Conservation (phyloP, 2,113 vertebrate species). For the Zingel zingel region DNA sequence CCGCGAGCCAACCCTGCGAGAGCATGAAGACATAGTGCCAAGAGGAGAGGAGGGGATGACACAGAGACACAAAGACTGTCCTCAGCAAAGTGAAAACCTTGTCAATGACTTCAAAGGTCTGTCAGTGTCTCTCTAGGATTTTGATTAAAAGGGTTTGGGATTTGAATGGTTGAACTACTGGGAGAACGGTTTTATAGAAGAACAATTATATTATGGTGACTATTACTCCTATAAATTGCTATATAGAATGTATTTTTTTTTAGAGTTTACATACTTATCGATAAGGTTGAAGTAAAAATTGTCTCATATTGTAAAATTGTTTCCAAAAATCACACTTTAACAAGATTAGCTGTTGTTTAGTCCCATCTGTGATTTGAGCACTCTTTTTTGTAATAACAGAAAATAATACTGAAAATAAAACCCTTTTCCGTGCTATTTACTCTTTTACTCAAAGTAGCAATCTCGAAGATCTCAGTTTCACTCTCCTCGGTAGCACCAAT, state of each 20-base stretch:
- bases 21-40: slow-evolving; percentile 46
- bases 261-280: not conserved
- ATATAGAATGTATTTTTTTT: not conserved
- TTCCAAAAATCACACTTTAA: not conserved
- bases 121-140: slow-evolving; percentile 38
- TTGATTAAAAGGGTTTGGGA: slow-evolving; percentile 34
- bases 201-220: not conserved
- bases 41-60: slow-evolving; percentile 44
- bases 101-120: slow-evolving; percentile 56
- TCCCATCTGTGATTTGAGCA: not conserved
- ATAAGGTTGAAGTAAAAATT: not conserved
- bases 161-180: slow-evolving; percentile 24
- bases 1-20: slow-evolving; percentile 51
- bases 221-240: not conserved
- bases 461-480: no score
- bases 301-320: not conserved
- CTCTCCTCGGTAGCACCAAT: no score
- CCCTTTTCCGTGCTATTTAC: no score
- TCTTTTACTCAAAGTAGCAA: no score
- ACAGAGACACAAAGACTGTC: slow-evolving; percentile 33
- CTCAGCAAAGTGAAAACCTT: slow-evolving; percentile 43
- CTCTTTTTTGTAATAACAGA: not conserved
- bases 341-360: not conserved
- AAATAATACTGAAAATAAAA: not conserved
- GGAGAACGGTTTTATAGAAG: not conserved